These are phyloP conservation scores for Hemicordylus capensis DNA, from an alignment of 2,113 vertebrate genomes.

Conservation along the genomic window DNA sequence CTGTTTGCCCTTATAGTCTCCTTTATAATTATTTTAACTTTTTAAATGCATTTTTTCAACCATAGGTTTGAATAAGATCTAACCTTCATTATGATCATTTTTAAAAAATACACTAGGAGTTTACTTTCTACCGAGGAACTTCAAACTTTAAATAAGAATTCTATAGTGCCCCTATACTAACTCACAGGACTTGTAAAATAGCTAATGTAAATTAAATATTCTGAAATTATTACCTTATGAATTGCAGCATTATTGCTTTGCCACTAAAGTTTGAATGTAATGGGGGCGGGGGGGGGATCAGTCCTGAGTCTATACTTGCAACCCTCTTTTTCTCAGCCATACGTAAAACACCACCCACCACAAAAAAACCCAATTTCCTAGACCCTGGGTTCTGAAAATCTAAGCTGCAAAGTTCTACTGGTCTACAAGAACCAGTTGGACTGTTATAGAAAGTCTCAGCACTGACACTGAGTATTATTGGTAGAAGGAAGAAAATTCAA, in stretches of 20 bases:
- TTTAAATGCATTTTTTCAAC: background rate
- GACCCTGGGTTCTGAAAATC: slow-evolving; percentile 67
- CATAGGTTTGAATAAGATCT: background rate
- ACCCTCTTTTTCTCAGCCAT: slow-evolving; percentile 40
- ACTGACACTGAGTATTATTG: slow-evolving; percentile 27
- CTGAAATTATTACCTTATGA: slow-evolving; percentile 6
- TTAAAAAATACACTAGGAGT: background rate
- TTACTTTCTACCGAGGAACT: background rate
- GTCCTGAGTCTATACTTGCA: background rate
- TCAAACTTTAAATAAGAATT: background rate
- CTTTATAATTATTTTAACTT: background rate
- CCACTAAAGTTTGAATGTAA: slow-evolving; percentile 31
- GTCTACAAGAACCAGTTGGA: slow-evolving; percentile 23
- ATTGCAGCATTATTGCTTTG: slow-evolving; percentile 8
- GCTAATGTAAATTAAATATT: slow-evolving; percentile 30
- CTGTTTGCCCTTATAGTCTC: background rate
- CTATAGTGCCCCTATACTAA: background rate
- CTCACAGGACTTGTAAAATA: background rate
- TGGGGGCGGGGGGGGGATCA: slow-evolving; percentile 32
- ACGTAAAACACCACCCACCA: too few species aligned
- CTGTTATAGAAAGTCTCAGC: slow-evolving; percentile 25
- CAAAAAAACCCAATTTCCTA: too few species aligned
- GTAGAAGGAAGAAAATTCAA: slow-evolving; percentile 52
- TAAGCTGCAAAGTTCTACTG: slow-evolving; percentile 46
- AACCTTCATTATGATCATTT: background rate